Base-by-base conservation (phyloP, 53 echinoderm and acorn worm genomes). In the Holothuria leucospilota region DNA sequence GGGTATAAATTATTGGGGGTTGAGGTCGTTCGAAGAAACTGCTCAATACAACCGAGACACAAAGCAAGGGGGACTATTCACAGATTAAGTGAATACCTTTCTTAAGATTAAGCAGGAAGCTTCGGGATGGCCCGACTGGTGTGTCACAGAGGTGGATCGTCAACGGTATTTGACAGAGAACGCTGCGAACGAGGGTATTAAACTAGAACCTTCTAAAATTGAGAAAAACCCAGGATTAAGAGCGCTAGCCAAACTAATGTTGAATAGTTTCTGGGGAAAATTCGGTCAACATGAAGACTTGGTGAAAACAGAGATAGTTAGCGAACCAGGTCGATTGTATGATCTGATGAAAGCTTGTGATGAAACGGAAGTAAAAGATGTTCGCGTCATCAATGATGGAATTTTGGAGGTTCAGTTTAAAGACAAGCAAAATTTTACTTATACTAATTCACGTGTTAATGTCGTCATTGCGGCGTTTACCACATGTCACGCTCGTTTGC, bases 81-180 rank as follows among this genome's bases (percentile, higher is more conserved):
- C 94, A 4, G 82, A 74, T 0, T 94, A 94, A 18, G 86, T 94
- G 20, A 82, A 91, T 68, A 90, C 88, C 0, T 92, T 94, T 63
- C 60, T 92, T 1, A 90, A 92, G 64, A 78, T 91, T 4, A 92
- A 8, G n/a, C n/a, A n/a, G n/a, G n/a, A n/a, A n/a, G n/a, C n/a
- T n/a, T n/a, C n/a, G n/a, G n/a, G n/a, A n/a, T 94, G 90, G 90
- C 92, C 94, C 0, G 72, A 70, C 14, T 91, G 90, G 92, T 90
- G 92, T 68, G 65, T 72, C 28, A 91, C 89, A 20, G 89, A 84
- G 28, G 52, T 63, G 13, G 88, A 92, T 59, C n/a, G n/a, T n/a
- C n/a, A n/a, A n/a, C n/a, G n/a, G n/a, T n/a, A n/a, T n/a, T n/a
- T n/a, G n/a, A n/a, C 49, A 29, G 58, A 82, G 2, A 92, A 90